phyloP scores from a whole-genome alignment of 2,888 invertebrate species.

The Scelioninae gen. 1 region DNA sequence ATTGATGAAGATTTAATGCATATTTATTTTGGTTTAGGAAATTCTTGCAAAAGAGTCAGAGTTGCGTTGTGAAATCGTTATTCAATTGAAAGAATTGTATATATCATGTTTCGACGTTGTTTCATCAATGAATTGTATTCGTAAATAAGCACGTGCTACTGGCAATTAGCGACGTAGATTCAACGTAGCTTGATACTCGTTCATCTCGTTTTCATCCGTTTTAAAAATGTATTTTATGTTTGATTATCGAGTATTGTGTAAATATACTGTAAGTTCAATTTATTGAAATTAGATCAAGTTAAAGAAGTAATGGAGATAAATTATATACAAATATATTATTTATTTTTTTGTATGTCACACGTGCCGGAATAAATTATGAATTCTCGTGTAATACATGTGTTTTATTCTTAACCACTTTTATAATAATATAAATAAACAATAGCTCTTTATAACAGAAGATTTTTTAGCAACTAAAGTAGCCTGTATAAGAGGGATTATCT shows the following conservation, averaged over 20 bases:
- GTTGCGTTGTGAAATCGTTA: constrained; percentile 28
- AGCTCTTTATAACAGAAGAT: no score
- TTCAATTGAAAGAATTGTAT: constrained; percentile 42
- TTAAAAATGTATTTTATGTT: constrained; percentile 7
- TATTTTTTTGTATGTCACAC: constrained; percentile 72
- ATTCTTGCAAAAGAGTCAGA: constrained; percentile 4
- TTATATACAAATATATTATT: constrained; percentile 65
- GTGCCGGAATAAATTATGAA: constrained; percentile 68
- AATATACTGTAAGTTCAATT: constrained; percentile 29
- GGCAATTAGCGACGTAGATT: constrained; percentile 40
- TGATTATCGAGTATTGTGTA: constrained; percentile 27
- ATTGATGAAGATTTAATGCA: neutral
- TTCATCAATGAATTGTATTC: constrained; percentile 38
- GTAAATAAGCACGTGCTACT: constrained; percentile 53
- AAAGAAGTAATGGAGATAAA: constrained; percentile 16
- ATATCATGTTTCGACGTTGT: constrained; percentile 57
- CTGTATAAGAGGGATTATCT: no score
- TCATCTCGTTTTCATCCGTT: neutral
- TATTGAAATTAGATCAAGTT: constrained; percentile 5
- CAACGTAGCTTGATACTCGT: constrained; percentile 32
- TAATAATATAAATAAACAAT: no score
- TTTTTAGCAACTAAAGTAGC: no score
- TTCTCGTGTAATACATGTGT: constrained; percentile 27
- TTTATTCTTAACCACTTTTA: neutral
- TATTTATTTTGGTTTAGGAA: neutral